Percentiles rank a stretch among this genome's conserved stretches.
Conservation (phyloP, 2,113 vertebrate species). For the Calidris pygmaea region DNA sequence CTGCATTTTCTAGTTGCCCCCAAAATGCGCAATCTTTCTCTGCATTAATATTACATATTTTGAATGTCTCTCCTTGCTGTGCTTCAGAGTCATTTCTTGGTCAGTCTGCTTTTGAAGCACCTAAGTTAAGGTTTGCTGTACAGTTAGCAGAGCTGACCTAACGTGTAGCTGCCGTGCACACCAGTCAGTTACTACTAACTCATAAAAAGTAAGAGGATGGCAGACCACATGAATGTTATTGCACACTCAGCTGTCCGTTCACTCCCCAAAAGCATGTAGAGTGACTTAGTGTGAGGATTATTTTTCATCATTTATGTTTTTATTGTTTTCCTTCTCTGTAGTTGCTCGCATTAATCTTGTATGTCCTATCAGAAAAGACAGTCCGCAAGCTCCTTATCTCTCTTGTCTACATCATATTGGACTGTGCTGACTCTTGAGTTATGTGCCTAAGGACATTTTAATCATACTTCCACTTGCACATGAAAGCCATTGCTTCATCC, state of each 20-base stretch:
- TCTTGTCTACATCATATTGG: not conserved
- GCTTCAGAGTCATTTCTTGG: not conserved
- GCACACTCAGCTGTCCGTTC: not conserved
- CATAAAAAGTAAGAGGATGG: not conserved
- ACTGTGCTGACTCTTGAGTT: conserved; percentile 8
- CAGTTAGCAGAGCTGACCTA: not conserved
- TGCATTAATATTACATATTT: rapidly evolving
- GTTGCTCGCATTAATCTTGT: not conserved
- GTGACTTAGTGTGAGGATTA: not conserved
- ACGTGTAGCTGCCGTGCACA: not conserved
- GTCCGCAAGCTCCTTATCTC: not conserved
- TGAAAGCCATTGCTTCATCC: conserved; percentile 24
- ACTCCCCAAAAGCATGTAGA: not conserved
- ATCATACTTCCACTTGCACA: not conserved
- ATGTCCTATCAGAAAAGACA: not conserved
- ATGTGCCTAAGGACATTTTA: conserved; percentile 1
- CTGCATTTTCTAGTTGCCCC: not conserved
- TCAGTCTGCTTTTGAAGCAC: not conserved
- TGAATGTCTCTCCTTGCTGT: not conserved
- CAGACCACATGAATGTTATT: not conserved
- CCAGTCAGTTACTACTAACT: not conserved
- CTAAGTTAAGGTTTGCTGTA: not conserved
- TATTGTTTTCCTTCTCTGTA: not conserved
- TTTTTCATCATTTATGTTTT: not conserved
- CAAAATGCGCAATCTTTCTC: not conserved